A percentile compares a stretch with the other conserved stretches of the same genome.
phyloP scores from a whole-genome alignment of 2,113 vertebrate genomes.

The Toxotes chatareus region DNA sequence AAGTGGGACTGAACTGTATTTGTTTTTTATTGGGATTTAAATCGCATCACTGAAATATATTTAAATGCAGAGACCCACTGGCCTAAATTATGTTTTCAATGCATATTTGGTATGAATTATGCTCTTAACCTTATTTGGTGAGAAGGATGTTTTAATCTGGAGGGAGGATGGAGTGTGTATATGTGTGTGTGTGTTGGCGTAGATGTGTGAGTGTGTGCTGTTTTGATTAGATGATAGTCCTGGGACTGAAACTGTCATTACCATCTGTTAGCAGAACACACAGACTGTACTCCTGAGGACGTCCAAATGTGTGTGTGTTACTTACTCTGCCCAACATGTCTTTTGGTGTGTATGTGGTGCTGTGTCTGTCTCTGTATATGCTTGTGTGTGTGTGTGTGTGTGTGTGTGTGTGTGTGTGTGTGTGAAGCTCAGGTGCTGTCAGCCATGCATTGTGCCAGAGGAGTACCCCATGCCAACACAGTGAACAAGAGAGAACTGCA shows the following conservation, averaged over 20 bases:
- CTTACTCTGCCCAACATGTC: slow-evolving; percentile 11
- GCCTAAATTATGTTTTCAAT: slow-evolving; percentile 40
- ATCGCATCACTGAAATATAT: slow-evolving; percentile 25
- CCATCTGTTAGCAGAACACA: slow-evolving; percentile 70
- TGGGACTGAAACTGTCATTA: slow-evolving; percentile 72
- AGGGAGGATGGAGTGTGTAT: slow-evolving; percentile 40
- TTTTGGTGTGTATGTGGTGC: neutral
- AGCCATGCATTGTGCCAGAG: slow-evolving; percentile 55
- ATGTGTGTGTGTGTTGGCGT: slow-evolving; percentile 30
- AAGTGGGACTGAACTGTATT: slow-evolving; percentile 6
- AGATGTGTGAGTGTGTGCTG: slow-evolving; percentile 18
- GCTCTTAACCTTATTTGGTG: slow-evolving; percentile 34
- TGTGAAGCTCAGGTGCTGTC: slow-evolving; percentile 71
- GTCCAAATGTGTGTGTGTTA: slow-evolving; percentile 19
- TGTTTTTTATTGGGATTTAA: slow-evolving; percentile 48
- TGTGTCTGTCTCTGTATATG: slow-evolving; percentile 4
- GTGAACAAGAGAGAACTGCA: slow-evolving; percentile 30
- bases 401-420: slow-evolving; percentile 21
- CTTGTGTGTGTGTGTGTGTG: slow-evolving; percentile 31
- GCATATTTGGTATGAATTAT: slow-evolving; percentile 55
- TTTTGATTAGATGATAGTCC: slow-evolving; percentile 69
- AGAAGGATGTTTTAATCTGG: slow-evolving; percentile 67
- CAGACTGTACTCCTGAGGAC: slow-evolving; percentile 40
- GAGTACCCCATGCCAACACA: slow-evolving; percentile 42
- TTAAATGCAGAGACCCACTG: neutral